A percentile compares a stretch with the other conserved stretches of the same genome.
Conservation (phyloP, 2,888 invertebrate species). For the Nephrotoma appendiculata region DNA sequence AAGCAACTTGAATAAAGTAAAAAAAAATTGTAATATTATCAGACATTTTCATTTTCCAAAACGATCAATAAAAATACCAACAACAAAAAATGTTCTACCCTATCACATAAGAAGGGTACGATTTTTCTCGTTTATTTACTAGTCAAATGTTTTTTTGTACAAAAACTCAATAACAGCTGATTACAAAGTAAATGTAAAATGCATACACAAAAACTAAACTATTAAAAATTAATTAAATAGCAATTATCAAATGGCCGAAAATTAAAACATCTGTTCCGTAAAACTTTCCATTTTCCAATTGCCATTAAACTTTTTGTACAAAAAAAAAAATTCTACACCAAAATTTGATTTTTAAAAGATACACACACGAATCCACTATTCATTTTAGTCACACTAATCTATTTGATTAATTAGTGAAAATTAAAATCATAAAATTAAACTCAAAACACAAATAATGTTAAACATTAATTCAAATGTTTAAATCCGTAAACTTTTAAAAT, state of each 20-base stretch:
- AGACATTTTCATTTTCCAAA: not conserved
- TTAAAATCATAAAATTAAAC: not conserved
- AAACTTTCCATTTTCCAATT: not conserved
- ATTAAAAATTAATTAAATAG: not conserved
- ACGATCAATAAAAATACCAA: not conserved
- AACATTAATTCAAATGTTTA: not conserved
- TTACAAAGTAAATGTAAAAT: not conserved
- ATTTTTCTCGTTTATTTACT: not conserved
- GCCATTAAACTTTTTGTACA: not conserved
- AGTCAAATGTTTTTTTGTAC: not conserved
- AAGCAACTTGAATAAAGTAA: not conserved
- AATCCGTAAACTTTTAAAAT: not conserved
- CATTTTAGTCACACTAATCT: not conserved
- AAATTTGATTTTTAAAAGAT: not conserved
- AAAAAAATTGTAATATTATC: not conserved
- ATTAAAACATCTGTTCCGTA: not conserved
- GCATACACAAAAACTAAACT: too few species aligned
- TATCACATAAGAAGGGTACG: not conserved
- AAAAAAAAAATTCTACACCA: not conserved
- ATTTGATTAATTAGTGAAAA: not conserved
- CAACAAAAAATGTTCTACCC: not conserved
- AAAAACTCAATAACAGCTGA: not conserved
- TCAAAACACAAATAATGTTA: not conserved
- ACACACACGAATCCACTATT: not conserved
- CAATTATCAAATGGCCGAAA: not conserved